Base-by-base conservation (phyloP, 1,140 invertebrate genomes). In the Drosophila teissieri region DNA sequence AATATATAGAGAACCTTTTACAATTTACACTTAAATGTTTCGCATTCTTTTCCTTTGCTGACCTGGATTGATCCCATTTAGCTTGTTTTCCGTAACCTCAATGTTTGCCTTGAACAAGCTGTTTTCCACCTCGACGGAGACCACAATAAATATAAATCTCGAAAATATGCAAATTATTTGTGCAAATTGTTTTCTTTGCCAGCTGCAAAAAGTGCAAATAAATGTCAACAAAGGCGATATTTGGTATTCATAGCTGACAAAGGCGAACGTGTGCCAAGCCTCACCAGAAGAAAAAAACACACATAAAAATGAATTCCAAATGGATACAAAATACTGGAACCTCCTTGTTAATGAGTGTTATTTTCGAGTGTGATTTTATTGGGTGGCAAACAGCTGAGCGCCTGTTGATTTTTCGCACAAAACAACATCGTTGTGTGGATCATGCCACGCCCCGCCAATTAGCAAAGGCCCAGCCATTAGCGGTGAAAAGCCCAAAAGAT, bases 321-420 rank as follows among this genome's bases (percentile, higher is more conserved):
- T 68, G 45, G 36, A 61, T 39, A 52, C 53, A 52, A 61, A 34
- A 40, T 52, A 52, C 39, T 15, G 14, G 22, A 45, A 17, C 44
- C 51, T 53, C 5, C 14, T 49, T 45, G 78, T 42, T 80, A 75
- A 76, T 48, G 63, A 73, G 55, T 56, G 75, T 53, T 52, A 40
- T 48, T 79, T 76, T 40, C 24, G 49, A 54, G 31, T 49, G 42
- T 27, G 44, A 22, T 78, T 74, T 74, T 74, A 73, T 69, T 75
- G 54, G 46, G 49, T 17, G 34, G 60, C 52, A 62, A 80, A 74
- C 73, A 76, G 73, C 63, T 76, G 62, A 42, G 37, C 40, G 70
- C 17, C 51, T 80, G 70, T 75, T 80, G 60, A 46, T 80, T 70
- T 80, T 81, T 81, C 68, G 79, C 79, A 81, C 79, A 78, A 78